Evolutionary conservation across 2,888 invertebrate species (phyloP).

Genomic region (Agriopis leucophaearia): DNA sequence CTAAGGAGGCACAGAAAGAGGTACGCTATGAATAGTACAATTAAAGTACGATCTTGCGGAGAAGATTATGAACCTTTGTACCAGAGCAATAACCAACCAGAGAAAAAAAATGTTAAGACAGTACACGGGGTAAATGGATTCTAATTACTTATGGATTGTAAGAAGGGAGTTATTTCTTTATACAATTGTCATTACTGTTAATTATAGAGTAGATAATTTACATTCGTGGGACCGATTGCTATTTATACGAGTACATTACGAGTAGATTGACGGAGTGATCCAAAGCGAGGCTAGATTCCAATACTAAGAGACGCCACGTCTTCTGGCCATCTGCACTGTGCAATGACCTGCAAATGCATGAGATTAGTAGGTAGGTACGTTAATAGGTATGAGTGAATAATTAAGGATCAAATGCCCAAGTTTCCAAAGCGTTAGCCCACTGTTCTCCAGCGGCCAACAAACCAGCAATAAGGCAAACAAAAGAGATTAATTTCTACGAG

Average conservation of each 20-base stretch:
- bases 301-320: too few species aligned
- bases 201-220: too few species aligned
- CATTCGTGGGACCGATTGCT: too few species aligned
- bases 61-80: slow-evolving; percentile 18
- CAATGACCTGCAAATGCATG: too few species aligned
- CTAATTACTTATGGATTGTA: neutral
- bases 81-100: slow-evolving; percentile 3
- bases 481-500: slow-evolving; percentile 11
- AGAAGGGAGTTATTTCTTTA: neutral
- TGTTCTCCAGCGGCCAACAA: slow-evolving; percentile 5
- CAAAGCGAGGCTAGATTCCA: too few species aligned
- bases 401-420: neutral
- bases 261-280: too few species aligned
- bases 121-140: neutral
- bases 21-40: slow-evolving; percentile 13
- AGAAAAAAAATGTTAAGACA: neutral
- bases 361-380: too few species aligned
- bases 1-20: slow-evolving; percentile 10
- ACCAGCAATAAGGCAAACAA: slow-evolving; percentile 6
- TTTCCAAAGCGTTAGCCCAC: neutral
- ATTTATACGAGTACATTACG: too few species aligned
- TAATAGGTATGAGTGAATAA: too few species aligned
- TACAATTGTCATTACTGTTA: too few species aligned
- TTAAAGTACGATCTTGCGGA: slow-evolving; percentile 14
- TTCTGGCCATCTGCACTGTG: too few species aligned